These are phyloP conservation scores for Orussus abietinus DNA, from an alignment of 1,140 invertebrate genomes.

Conservation along the genomic window DNA sequence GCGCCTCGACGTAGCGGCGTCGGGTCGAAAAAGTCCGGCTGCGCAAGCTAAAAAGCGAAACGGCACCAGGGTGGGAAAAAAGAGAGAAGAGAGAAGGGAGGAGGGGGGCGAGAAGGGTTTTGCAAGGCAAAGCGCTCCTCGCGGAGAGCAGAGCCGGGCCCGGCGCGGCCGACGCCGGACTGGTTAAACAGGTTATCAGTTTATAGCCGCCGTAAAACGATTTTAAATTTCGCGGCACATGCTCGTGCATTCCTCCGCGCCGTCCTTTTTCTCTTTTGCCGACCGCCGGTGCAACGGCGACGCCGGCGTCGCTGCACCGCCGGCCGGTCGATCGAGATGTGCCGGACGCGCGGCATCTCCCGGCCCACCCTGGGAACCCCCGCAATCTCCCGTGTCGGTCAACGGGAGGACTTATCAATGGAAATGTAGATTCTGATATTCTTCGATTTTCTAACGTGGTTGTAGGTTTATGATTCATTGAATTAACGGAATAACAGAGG, in stretches of 20 bases:
- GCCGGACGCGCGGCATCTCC: too few species aligned
- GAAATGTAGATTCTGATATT: too few species aligned
- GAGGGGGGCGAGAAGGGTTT: slow-evolving; percentile 37
- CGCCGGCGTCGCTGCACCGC: not conserved
- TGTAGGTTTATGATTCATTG: too few species aligned
- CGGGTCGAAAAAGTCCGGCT: too few species aligned
- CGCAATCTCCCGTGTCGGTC: too few species aligned
- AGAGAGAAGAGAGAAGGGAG: too few species aligned
- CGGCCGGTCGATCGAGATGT: too few species aligned
- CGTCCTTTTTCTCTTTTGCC: slow-evolving; percentile 7
- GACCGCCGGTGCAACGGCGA: not conserved
- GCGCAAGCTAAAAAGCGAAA: slow-evolving; percentile 28
- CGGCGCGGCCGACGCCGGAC: slow-evolving; percentile 24
- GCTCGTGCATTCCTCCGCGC: slow-evolving; percentile 26
- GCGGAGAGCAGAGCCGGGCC: not conserved
- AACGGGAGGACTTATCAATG: too few species aligned
- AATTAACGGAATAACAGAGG: too few species aligned
- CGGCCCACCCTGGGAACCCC: too few species aligned
- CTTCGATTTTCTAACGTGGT: too few species aligned
- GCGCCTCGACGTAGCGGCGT: too few species aligned
- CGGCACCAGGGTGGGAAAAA: slow-evolving; percentile 25
- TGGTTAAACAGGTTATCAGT: slow-evolving; percentile 50
- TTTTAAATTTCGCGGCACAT: slow-evolving; percentile 51
- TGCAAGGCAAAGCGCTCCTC: slow-evolving; percentile 32
- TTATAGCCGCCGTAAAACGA: slow-evolving; percentile 47